Percentiles rank a stretch among this genome's conserved stretches.
phyloP scores from a whole-genome alignment of 2,797 vertebrate genomes.

The Bradypus variegatus region DNA sequence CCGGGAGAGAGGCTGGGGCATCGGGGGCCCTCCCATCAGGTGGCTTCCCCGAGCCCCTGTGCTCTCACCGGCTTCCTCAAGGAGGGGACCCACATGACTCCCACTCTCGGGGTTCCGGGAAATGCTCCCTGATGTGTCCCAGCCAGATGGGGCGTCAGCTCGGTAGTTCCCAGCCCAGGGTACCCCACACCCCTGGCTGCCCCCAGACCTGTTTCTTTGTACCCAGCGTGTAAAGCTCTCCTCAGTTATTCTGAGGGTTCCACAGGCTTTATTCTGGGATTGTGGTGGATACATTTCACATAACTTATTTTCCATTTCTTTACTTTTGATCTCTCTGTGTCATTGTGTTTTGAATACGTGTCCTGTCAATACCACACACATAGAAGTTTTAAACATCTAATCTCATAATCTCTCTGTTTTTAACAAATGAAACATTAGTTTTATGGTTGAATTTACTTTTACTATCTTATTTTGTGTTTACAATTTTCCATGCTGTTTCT shows the following conservation, averaged over 20 bases:
- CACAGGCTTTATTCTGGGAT: background rate
- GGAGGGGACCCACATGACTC: too few relatives aligned
- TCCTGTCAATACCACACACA: background rate
- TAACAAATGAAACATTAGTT: background rate
- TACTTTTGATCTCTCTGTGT: background rate
- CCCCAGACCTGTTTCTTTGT: background rate
- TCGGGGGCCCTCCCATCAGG: too few relatives aligned
- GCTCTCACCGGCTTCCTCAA: background rate
- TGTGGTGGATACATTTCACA: rapidly evolving
- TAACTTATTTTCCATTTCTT: background rate
- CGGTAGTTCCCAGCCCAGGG: too few relatives aligned
- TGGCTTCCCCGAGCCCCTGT: too few relatives aligned
- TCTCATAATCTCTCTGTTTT: background rate
- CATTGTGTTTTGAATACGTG: background rate
- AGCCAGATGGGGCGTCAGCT: too few relatives aligned
- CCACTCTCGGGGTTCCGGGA: background rate
- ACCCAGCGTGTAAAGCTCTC: too few relatives aligned
- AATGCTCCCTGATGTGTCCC: background rate
- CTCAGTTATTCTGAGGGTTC: background rate
- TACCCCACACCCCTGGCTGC: background rate
- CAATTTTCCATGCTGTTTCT: background rate
- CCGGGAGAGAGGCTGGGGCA: background rate
- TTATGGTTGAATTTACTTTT: background rate
- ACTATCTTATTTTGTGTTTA: background rate
- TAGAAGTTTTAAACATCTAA: background rate